Evolutionary conservation across 2,888 invertebrate genomes (phyloP).

Genomic region (Dasysyrphus tricinctus): DNA sequence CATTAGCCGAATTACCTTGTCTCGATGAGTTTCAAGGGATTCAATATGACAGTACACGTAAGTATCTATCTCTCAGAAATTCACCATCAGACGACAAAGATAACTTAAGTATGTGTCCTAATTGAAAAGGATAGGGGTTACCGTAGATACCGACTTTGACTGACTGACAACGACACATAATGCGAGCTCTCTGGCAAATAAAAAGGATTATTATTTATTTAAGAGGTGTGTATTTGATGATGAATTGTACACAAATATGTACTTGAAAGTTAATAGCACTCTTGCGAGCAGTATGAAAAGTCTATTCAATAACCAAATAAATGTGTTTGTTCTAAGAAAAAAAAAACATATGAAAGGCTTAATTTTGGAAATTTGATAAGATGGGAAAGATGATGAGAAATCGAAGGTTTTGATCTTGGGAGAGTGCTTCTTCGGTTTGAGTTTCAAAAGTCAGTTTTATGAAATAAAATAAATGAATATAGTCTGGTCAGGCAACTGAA

Average conservation of each 20-base stretch:
- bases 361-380: too few relatives aligned
- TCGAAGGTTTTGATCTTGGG: too few relatives aligned
- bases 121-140: constrained; percentile 16
- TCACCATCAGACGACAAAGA: background rate
- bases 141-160: background rate
- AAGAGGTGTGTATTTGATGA: constrained; percentile 23
- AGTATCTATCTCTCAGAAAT: constrained; percentile 84
- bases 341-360: too few relatives aligned
- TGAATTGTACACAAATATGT: background rate
- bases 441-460: too few relatives aligned
- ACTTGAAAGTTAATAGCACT: background rate
- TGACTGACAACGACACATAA: background rate
- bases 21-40: constrained; percentile 91
- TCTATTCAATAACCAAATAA: background rate
- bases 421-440: too few relatives aligned
- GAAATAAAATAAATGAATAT: too few relatives aligned
- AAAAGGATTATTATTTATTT: constrained; percentile 6
- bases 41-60: constrained; percentile 92
- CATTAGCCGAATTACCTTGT: constrained; percentile 89
- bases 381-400: too few relatives aligned
- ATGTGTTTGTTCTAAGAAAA: background rate
- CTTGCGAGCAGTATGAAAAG: background rate
- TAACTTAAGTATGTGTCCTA: constrained; percentile 4
- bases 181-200: background rate
- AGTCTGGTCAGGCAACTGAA: too few relatives aligned